Evolutionary conservation across 2,797 vertebrate genomes (phyloP), one percentile per base, ranked within the genome.

Genomic region (Sebastes iracundus): DNA sequence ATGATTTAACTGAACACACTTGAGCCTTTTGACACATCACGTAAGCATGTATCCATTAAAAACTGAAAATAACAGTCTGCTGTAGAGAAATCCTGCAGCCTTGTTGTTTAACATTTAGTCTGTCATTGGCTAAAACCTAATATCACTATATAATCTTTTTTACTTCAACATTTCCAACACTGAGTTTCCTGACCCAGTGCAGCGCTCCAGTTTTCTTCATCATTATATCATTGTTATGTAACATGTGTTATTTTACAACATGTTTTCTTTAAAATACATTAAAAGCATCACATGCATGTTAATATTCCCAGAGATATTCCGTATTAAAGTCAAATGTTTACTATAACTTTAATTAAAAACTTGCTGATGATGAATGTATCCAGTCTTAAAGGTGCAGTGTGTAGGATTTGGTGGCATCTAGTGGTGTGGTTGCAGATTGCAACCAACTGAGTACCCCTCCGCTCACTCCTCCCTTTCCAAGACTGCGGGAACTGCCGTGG

Each of bases 1-100:
- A 67, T 25, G 58, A 76, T 87, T 80, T 83, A 78, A 86, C 28
- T 11, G 55, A 75, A 69, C 65, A 60, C 74, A 28, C 53, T 83
- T 49, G 13, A 81, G 72, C 69, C 71, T 33, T 79, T 68, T 83
- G 49, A 77, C 67, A 75, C 35, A 25, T 82, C 53, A 27, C 14
- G 5, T 74, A 28, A 63, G 60, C 63, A 69, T 33, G 56, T 14
- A 30, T 72, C 46, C 16, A 64, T 27, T 28, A 59, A n/a, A 66
- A 81, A 53, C 25, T 72, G 49, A 78, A 72, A 56, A 73, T 12
- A 79, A 30, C 58, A 23, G 20, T 62, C 35, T 71, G 42, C 16
- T 71, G 53, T 42, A 9, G 28, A 59, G 38, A 33, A 69, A 55
- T 68, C 25, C 10, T 64, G 49, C 42, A 55, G 20, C 23, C 4